Base-by-base conservation (phyloP, 2,113 vertebrate species). In the Eolophus roseicapilla region DNA sequence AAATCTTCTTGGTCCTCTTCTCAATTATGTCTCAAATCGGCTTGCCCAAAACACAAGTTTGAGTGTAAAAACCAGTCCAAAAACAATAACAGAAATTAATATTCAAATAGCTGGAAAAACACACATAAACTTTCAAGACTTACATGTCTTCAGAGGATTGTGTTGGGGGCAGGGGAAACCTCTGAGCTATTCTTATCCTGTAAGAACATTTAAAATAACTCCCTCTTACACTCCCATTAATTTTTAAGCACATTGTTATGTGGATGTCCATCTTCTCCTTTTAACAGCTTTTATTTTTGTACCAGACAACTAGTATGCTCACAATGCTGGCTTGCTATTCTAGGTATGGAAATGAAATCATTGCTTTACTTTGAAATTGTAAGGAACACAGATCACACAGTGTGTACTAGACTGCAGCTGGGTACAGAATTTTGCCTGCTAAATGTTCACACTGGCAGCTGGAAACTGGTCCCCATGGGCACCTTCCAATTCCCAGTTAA, bases 181-280 rank as follows among this genome's bases (percentile, higher is more conserved):
- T 95, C 82, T 59, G 79, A 70, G 71, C 73, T 95, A 80, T 95
- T 95, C 60, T 86, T 92, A 89, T 57, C 37, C 88, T 64, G 55
- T 68, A 88, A 88, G 57, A 86, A 65, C 69, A 60, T 92, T 93
- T 90, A 41, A 95, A 94, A 75, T 52, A 96, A 46, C 64, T 53
- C 49, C 59, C 83, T 25, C 43, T 86, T 84, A 64, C 1, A 2
- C 46, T 43, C 25, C 47, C 62, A 76, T 94, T 75, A 88, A 81
- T 93, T 95, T 95, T 96, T 90, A 96, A 94, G 49, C 62, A 49
- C 33, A 17, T 82, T 64, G 79, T 96, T 92, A 43, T 33, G 50
- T 65, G 50, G 35, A 64, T 47, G 47, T 74, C 77, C 77, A 81
- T 81, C 82, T 85, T 52, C 50, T 95, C 63, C 33, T 81, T 93